These are phyloP conservation scores for Alectoris magna DNA, from an alignment of 2,797 vertebrate species.

Conservation along the genomic window DNA sequence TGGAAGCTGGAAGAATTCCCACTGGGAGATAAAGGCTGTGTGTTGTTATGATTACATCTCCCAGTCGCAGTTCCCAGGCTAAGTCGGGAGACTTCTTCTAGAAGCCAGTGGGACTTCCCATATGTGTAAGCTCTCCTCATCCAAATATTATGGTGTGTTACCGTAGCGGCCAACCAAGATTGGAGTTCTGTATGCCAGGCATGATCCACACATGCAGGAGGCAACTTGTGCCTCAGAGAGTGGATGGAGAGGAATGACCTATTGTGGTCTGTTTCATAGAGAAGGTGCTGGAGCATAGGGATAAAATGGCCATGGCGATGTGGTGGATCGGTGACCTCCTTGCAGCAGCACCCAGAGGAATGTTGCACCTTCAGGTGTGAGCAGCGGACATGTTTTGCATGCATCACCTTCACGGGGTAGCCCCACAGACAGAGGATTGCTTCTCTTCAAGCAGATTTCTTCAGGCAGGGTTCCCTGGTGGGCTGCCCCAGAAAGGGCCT, in stretches of 20 bases:
- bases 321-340: fast-evolving
- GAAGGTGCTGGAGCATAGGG: neutral
- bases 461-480: neutral
- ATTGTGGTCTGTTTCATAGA: neutral
- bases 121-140: slow-evolving; percentile 4
- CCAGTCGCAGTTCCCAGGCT: slow-evolving; percentile 1
- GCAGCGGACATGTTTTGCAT: neutral
- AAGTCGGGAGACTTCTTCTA: neutral
- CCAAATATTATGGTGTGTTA: neutral
- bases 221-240: neutral
- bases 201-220: neutral
- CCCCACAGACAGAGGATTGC: neutral
- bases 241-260: neutral
- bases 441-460: neutral
- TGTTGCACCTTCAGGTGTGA: neutral
- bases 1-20: slow-evolving; percentile 12
- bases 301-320: neutral
- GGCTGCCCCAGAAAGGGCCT: neutral
- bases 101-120: slow-evolving; percentile 39
- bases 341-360: neutral
- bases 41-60: slow-evolving; percentile 38
- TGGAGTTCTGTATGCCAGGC: neutral
- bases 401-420: neutral
- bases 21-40: neutral
- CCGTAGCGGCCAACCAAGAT: neutral